phyloP scores from a whole-genome alignment of 1,140 invertebrate species.

The Oreohelix idahoensis region DNA sequence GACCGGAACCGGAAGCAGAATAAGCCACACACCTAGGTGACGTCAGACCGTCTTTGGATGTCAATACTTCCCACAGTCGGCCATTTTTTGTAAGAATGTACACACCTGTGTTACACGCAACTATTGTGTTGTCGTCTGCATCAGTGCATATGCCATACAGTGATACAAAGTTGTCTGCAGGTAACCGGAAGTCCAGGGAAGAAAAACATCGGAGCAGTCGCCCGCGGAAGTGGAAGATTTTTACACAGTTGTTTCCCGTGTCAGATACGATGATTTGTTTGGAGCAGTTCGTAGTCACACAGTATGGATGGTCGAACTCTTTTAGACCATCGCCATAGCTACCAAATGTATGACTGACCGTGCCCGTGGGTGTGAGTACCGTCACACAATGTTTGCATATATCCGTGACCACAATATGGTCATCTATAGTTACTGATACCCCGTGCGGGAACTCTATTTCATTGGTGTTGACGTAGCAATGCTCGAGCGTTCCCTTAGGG shows the following conservation, averaged over 20 bases:
- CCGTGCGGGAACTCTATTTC: conserved; percentile 66
- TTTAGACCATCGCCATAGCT: conserved; percentile 59
- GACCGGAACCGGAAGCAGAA: conserved; percentile 55
- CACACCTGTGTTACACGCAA: conserved; percentile 64
- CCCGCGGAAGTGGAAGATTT: conserved; percentile 69
- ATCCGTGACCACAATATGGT: conserved; percentile 61
- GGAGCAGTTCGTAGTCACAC: conserved; percentile 62
- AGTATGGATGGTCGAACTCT: conserved; percentile 69
- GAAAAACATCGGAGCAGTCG: conserved; percentile 59
- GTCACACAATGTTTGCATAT: conserved; percentile 66
- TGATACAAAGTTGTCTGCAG: conserved; percentile 57
- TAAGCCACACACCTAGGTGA: conserved; percentile 63
- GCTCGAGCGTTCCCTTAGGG: conserved; percentile 48
- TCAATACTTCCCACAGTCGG: conserved; percentile 67
- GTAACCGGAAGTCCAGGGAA: conserved; percentile 58
- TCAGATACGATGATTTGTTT: conserved; percentile 70
- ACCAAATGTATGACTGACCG: conserved; percentile 58
- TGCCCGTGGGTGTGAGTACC: conserved; percentile 55
- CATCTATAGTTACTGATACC: conserved; percentile 57
- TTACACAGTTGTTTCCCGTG: conserved; percentile 67
- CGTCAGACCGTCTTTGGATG: conserved; percentile 61
- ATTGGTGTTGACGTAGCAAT: conserved; percentile 42
- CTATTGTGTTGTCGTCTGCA: conserved; percentile 63
- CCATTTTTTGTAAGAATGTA: conserved; percentile 68
- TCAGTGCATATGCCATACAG: conserved; percentile 66